Evolutionary conservation across 2,888 invertebrate genomes (phyloP), one percentile per base, ranked within the genome.

Genomic region (Neocrepidodera transversa): DNA sequence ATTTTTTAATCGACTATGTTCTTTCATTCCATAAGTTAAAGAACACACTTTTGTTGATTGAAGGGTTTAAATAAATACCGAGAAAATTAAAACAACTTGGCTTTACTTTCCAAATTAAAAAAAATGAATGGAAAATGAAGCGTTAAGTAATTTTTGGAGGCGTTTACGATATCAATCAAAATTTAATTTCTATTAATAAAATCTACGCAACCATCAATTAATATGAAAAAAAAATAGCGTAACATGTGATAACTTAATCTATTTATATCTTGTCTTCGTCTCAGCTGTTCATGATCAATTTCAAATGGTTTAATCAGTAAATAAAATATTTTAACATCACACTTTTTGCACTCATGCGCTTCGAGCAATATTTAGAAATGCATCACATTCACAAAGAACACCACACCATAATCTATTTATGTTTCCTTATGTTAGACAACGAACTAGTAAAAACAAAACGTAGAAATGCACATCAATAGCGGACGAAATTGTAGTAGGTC

Each of bases 91-190:
- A n/a, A n/a, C n/a, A n/a, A n/a, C n/a, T n/a, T n/a, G n/a, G n/a
- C n/a, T n/a, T n/a, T n/a, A n/a, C n/a, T n/a, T n/a, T n/a, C n/a
- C n/a, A n/a, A n/a, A n/a, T n/a, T n/a, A n/a, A n/a, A n/a, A n/a
- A n/a, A n/a, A n/a, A n/a, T n/a, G n/a, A n/a, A n/a, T n/a, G n/a
- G n/a, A n/a, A n/a, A n/a, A n/a, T n/a, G n/a, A n/a, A n/a, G n/a
- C n/a, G n/a, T n/a, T n/a, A n/a, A n/a, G n/a, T 32, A 13, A 32
- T 32, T 32, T 32, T 32, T 32, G 32, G 32, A 32, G 32, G 32
- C 32, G 32, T n/a, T 32, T 32, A 2, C 6, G 2, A 32, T 2
- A 32, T 32, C 11, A 32, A 32, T 32, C 11, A 32, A 32, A n/a
- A 13, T 32, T 10, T 28, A 32, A 2, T 3, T n/a, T 13, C 32